Conservation (phyloP, 2,113 vertebrate species). For the Ciconia maguari region DNA sequence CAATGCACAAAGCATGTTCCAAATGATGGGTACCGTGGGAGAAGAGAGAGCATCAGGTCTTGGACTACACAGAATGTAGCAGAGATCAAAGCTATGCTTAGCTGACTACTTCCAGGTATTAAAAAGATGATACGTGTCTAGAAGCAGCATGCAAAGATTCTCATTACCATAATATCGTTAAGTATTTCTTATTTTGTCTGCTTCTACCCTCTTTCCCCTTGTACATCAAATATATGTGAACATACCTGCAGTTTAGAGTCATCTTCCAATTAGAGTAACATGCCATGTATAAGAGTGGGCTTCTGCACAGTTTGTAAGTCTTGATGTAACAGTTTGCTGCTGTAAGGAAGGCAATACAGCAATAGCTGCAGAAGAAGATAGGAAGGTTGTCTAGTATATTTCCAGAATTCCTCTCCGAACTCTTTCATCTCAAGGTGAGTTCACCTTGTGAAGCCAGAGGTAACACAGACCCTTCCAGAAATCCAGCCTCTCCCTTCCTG, state of each 20-base stretch:
- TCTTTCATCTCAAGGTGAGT: neutral
- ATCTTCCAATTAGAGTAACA: neutral
- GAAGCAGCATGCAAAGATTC: neutral
- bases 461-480: neutral
- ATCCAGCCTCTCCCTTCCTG: neutral
- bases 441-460: neutral
- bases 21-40: accelerated
- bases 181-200: neutral
- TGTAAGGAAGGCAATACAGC: neutral
- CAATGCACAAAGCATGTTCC: neutral
- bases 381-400: neutral
- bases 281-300: accelerated
- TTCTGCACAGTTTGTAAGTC: neutral
- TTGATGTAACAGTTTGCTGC: neutral
- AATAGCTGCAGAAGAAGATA: neutral
- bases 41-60: neutral
- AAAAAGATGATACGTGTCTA: neutral
- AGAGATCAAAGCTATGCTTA: neutral
- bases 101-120: neutral
- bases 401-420: neutral
- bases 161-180: neutral
- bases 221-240: neutral
- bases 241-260: neutral
- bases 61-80: neutral
- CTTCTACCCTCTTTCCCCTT: neutral